Evolutionary conservation across 2,888 invertebrate genomes (phyloP).

Genomic region (Linyphia triangularis): DNA sequence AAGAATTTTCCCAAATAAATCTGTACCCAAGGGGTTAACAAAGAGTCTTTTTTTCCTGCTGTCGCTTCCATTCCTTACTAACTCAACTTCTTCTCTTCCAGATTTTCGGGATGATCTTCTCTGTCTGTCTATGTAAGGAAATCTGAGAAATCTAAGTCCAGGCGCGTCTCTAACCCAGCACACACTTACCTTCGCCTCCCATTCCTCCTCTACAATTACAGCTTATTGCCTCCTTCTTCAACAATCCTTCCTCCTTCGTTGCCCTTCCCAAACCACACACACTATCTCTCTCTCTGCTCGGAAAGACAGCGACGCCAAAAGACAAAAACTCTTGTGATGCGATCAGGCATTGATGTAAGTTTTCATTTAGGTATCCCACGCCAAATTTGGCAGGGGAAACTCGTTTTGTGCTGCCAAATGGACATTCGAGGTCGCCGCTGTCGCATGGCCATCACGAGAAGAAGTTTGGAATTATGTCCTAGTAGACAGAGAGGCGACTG

Average conservation of each 20-base stretch:
- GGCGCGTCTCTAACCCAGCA: slow-evolving; percentile 1
- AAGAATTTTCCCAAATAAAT: no score
- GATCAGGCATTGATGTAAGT: no score
- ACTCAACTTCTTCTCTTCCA: slow-evolving; percentile 11
- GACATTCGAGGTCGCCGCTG: neutral
- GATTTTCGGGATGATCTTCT: slow-evolving; percentile 76
- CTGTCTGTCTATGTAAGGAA: slow-evolving; percentile 74
- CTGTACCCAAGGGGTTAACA: no score
- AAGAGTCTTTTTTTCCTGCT: no score
- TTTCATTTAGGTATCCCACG: neutral
- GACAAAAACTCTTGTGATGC: neutral
- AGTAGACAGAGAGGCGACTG: no score
- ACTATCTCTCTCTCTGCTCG: neutral
- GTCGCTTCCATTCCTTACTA: no score
- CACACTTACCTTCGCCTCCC: neutral
- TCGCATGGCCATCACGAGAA: no score
- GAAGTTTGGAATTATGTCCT: no score
- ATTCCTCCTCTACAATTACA: neutral
- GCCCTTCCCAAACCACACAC: no score
- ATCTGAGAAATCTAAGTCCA: slow-evolving; percentile 64
- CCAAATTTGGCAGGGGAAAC: neutral
- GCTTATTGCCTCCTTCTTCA: neutral
- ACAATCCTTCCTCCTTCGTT: neutral
- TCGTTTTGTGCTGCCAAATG: neutral
- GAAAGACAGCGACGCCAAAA: neutral